These are phyloP conservation scores for Nebria brevicollis DNA, from an alignment of 2,888 invertebrate species.

Conservation along the genomic window DNA sequence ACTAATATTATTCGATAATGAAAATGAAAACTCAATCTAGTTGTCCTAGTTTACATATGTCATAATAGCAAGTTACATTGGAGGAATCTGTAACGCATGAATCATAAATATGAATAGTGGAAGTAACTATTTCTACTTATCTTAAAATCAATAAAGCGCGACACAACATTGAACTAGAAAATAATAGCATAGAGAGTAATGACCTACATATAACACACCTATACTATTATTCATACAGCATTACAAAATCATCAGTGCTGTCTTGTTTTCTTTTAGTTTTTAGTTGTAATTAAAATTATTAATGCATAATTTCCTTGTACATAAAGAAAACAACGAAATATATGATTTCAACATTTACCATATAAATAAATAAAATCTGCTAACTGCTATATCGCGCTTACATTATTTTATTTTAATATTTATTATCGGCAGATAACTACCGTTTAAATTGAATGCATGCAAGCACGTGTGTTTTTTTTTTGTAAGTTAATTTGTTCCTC, in stretches of 20 bases:
- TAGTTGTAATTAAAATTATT: constrained; percentile 13
- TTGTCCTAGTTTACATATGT: constrained; percentile 7
- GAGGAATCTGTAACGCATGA: constrained; percentile 18
- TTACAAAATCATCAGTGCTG: constrained; percentile 32
- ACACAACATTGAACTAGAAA: constrained; percentile 47
- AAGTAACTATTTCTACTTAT: constrained; percentile 4
- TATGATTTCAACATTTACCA: neutral
- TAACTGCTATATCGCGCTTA: neutral
- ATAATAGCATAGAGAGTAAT: constrained; percentile 45
- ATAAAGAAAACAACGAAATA: constrained; percentile 21
- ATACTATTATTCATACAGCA: neutral
- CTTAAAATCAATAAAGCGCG: constrained; percentile 21
- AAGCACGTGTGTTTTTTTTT: neutral
- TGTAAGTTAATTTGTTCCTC: neutral
- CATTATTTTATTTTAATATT: neutral
- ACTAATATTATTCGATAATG: neutral
- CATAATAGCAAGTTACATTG: neutral
- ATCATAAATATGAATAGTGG: constrained; percentile 13
- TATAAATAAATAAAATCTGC: neutral
- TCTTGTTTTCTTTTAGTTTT: constrained; percentile 12
- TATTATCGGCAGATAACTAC: neutral
- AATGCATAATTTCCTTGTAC: constrained; percentile 32
- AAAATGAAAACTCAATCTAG: neutral
- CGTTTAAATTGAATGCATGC: neutral
- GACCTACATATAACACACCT: constrained; percentile 34